These are phyloP conservation scores for Ceratina australensis DNA, from an alignment of 1,140 invertebrate genomes.

Conservation along the genomic window DNA sequence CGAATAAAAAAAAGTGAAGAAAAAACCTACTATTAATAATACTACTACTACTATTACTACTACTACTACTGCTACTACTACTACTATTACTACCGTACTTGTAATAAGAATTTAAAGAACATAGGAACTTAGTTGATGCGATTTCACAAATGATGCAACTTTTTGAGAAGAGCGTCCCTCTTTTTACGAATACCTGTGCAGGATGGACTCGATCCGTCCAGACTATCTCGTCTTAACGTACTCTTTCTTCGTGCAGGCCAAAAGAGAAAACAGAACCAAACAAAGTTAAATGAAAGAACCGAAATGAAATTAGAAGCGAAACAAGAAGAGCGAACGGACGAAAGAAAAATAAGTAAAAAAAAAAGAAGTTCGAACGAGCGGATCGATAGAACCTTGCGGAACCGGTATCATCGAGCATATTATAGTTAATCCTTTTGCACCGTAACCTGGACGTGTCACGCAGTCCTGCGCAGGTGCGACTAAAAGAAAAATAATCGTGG, in stretches of 20 bases:
- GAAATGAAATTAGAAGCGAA: neutral
- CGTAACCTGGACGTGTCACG: constrained; percentile 19
- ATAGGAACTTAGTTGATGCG: constrained; percentile 67
- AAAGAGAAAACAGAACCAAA: too few species aligned
- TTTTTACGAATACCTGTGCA: constrained; percentile 51
- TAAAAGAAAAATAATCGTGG: constrained; percentile 37
- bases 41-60: constrained; percentile 50
- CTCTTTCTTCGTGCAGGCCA: too few species aligned
- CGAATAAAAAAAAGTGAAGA: constrained; percentile 64
- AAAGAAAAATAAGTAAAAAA: constrained; percentile 10
- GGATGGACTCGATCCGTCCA: neutral
- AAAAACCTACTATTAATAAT: constrained; percentile 69
- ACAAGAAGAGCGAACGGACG: neutral
- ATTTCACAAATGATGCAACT: constrained; percentile 57
- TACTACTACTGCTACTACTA: constrained; percentile 55
- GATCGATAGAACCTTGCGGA: too few species aligned
- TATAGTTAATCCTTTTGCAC: constrained; percentile 16
- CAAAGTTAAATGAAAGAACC: neutral
- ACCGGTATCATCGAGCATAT: neutral
- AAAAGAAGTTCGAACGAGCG: neutral
- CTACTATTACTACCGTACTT: constrained; percentile 64
- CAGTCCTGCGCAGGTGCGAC: constrained; percentile 48
- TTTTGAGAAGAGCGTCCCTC: constrained; percentile 52
- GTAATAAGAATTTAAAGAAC: constrained; percentile 70
- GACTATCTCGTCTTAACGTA: neutral